Conservation (phyloP, 2,797 vertebrate genomes). For the Eutrigla gurnardus region DNA sequence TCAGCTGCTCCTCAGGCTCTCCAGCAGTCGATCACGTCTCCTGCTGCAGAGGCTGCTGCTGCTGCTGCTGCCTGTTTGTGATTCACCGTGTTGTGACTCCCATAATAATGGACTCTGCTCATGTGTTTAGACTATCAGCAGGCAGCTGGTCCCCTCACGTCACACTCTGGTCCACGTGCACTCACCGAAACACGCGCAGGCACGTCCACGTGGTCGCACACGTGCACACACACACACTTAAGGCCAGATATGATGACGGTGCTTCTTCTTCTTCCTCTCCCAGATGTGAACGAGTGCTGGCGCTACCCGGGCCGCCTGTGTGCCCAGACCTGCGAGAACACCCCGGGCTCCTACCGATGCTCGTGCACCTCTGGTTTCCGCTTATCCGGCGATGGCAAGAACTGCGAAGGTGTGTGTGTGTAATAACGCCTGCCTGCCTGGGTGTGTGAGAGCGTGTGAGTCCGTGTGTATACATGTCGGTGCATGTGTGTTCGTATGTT, state of each 20-base stretch:
- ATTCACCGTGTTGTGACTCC: slow-evolving; percentile 72
- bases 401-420: slow-evolving; percentile 79
- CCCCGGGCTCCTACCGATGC: slow-evolving; percentile 93
- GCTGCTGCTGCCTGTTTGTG: slow-evolving; percentile 47
- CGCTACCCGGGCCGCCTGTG: slow-evolving; percentile 92
- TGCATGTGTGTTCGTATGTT: slow-evolving; percentile 51
- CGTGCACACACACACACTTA: slow-evolving; percentile 29
- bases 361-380: slow-evolving; percentile 92
- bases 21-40: slow-evolving; percentile 52
- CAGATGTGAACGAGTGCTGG: slow-evolving; percentile 99
- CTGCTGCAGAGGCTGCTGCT: slow-evolving; percentile 44
- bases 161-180: slow-evolving; percentile 33
- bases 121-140: slow-evolving; percentile 75
- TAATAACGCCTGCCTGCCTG: slow-evolving; percentile 32
- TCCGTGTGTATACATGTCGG: slow-evolving; percentile 51
- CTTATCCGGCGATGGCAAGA: slow-evolving; percentile 90
- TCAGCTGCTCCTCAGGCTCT: slow-evolving; percentile 49
- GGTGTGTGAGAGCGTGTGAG: slow-evolving; percentile 40
- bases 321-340: slow-evolving; percentile 97
- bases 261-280: slow-evolving; percentile 39
- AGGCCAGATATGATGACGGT: slow-evolving; percentile 42
- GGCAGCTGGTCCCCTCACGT: slow-evolving; percentile 59
- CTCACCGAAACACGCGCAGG: slow-evolving; percentile 39
- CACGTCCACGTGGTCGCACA: slow-evolving; percentile 35
- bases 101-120: slow-evolving; percentile 66